Evolutionary conservation across 2,888 invertebrate species (phyloP).

Genomic region (Brachylomia viminalis): DNA sequence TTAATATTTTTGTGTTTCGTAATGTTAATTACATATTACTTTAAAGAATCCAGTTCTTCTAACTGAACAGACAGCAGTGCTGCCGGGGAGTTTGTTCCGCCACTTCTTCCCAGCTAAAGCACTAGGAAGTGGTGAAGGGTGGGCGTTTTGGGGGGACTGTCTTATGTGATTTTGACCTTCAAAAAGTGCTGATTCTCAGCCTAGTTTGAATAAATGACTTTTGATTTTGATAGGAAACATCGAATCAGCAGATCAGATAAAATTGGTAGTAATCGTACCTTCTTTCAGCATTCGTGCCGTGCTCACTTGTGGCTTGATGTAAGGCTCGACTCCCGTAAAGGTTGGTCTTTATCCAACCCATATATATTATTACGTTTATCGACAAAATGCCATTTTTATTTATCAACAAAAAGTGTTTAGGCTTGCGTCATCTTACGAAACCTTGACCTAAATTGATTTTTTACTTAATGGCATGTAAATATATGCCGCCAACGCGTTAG

Average conservation of each 20-base stretch:
- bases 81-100: too few species aligned
- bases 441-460: slow-evolving; percentile 84
- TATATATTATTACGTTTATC: background rate
- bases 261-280: too few species aligned
- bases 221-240: slow-evolving; percentile 2
- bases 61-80: too few species aligned
- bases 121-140: too few species aligned
- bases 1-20: too few species aligned
- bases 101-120: too few species aligned
- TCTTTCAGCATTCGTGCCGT: background rate
- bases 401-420: slow-evolving; percentile 26
- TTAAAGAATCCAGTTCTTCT: too few species aligned
- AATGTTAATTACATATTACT: too few species aligned
- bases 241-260: background rate
- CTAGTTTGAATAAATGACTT: too few species aligned
- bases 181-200: too few species aligned
- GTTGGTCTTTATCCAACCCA: background rate
- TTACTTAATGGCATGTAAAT: slow-evolving; percentile 80
- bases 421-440: slow-evolving; percentile 68
- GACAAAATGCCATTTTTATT: slow-evolving; percentile 33
- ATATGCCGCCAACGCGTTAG: slow-evolving; percentile 74
- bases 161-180: too few species aligned
- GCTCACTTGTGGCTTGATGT: background rate
- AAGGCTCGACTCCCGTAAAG: background rate
- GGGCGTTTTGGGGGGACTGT: too few species aligned